phyloP scores from a whole-genome alignment of 1,140 invertebrate species.

The Frieseomelitta varia region DNA sequence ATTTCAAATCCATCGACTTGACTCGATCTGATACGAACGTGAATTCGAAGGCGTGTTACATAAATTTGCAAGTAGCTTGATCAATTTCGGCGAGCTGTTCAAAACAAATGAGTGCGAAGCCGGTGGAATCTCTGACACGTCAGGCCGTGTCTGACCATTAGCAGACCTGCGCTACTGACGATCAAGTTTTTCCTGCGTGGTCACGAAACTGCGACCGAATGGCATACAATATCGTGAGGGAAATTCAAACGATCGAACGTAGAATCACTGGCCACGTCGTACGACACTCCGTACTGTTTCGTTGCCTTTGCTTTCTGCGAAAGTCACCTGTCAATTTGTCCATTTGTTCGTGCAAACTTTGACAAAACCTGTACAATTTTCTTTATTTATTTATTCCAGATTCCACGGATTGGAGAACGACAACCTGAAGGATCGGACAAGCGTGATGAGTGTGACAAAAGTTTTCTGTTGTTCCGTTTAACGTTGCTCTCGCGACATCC shows the following conservation, averaged over 20 bases:
- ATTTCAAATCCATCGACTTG: too few relatives aligned
- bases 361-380: not conserved
- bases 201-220: not conserved
- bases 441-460: not conserved
- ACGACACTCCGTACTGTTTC: too few relatives aligned
- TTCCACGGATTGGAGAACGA: not conserved
- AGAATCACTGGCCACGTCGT: too few relatives aligned
- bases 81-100: not conserved
- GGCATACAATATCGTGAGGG: too few relatives aligned
- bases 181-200: not conserved
- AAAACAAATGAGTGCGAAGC: not conserved
- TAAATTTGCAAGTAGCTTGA: not conserved
- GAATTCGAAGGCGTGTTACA: not conserved
- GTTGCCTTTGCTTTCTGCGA: too few relatives aligned
- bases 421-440: not conserved
- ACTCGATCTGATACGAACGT: not conserved
- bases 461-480: not conserved
- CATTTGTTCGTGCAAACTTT: too few relatives aligned
- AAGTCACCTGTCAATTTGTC: too few relatives aligned
- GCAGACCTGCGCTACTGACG: not conserved
- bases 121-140: not conserved
- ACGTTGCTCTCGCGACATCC: not conserved
- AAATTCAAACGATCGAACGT: too few relatives aligned
- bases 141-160: conserved; percentile 25
- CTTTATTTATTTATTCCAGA: not conserved